Evolutionary conservation across 1,140 invertebrate genomes (phyloP), one percentile per base, ranked within the genome.

Genomic region (Trichoplusia ni): DNA sequence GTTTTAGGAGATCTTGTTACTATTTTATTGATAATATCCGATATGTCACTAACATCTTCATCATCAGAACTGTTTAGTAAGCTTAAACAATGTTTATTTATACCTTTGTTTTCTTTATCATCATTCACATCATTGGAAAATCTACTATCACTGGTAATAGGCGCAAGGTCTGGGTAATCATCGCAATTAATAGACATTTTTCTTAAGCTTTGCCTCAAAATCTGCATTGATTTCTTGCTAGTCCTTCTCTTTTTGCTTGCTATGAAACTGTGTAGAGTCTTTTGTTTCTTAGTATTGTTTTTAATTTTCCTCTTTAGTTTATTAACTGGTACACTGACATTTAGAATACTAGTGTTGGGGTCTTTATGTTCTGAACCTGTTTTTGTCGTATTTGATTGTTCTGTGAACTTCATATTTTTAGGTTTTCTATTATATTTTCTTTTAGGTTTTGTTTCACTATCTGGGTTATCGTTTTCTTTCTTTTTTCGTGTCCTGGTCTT

Each of bases 1-100:
- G 60, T 64, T 6, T 37, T 44, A 2, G 84, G 67, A 6, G 85
- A 73, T 73, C 84, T 87, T 1, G 75, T 77, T 0, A 93, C 79
- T 13, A 94, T 94, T 21, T 89, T 83, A 13, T 94, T 91, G 4
- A 94, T 90, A 64, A 95, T 92, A 42, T 91, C 87, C 0, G 94
- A 94, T 69, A 95, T 78, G 59, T 95, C 88, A 7, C 89, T 81
- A 31, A 84, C 89, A 14, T 85, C 79, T 59, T 91, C 90, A 44
- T 92, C 92, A 2, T 77, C 75, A 72, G 89, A 92, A 71, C 83
- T 83, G 70, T 91, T 83, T 8, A 91, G 82, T 11, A 84, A 86
- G 31, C 78, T 71, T 75, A 75, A 44, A 33, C 42, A 59, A 40
- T 66, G 25, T 14, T 46, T 13, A 27, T 11, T 58, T 31, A 42